Percentiles rank a stretch among this genome's conserved stretches.
Conservation (phyloP, 2,888 invertebrate species). For the Dryococelus australis region DNA sequence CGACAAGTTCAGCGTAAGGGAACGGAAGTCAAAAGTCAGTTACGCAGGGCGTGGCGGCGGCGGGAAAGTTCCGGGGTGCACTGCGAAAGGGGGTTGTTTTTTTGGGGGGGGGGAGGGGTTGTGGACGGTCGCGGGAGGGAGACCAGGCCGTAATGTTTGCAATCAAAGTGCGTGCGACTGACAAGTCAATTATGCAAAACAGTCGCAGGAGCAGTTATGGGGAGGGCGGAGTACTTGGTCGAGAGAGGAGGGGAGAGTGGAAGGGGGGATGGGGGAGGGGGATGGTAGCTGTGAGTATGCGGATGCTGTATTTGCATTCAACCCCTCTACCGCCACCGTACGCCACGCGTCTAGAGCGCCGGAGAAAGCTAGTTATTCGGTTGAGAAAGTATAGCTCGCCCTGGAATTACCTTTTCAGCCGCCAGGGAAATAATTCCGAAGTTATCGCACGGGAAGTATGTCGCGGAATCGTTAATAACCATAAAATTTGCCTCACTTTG, state of each 20-base stretch:
- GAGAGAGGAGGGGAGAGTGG: not conserved
- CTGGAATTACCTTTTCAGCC: no score
- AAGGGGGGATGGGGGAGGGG: not conserved
- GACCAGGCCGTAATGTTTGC: not conserved
- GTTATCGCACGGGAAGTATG: no score
- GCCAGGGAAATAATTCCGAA: no score
- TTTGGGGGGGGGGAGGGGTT: not conserved
- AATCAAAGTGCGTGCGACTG: conserved; percentile 16
- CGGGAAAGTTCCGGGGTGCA: no score
- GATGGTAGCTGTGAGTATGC: not conserved
- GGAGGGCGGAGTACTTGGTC: not conserved
- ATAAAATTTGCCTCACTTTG: no score
- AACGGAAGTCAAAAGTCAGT: no score
- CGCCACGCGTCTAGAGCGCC: not conserved
- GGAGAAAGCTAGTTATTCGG: not conserved
- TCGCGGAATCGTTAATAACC: no score
- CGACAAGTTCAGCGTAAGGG: no score
- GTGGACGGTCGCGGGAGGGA: not conserved
- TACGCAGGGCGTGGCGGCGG: no score
- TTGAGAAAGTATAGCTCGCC: not conserved
- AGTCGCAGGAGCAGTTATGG: not conserved
- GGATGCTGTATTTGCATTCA: conserved; percentile 10
- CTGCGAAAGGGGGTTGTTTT: not conserved
- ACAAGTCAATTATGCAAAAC: conserved; percentile 16
- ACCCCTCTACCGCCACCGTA: not conserved